Evolutionary conservation across 2,113 vertebrate species (phyloP).

Genomic region (Thunnus maccoyii): DNA sequence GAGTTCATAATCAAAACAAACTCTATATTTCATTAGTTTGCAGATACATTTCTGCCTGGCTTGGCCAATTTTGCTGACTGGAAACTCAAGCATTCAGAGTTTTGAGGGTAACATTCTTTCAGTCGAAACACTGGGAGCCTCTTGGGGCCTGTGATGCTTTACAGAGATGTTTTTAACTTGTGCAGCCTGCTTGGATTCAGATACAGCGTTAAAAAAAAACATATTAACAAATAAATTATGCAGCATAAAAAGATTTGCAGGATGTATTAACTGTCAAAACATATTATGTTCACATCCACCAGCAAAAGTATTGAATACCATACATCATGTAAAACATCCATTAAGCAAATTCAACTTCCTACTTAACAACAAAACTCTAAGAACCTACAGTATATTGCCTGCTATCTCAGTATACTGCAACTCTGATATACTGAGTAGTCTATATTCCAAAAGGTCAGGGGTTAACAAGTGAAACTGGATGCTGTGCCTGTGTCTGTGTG

Average conservation of each 20-base stretch:
- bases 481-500: slow-evolving; percentile 70
- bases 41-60: slow-evolving; percentile 59
- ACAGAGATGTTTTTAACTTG: slow-evolving; percentile 47
- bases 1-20: slow-evolving; percentile 73
- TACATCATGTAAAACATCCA: slow-evolving; percentile 32
- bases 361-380: slow-evolving; percentile 14
- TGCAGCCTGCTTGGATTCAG: slow-evolving; percentile 18
- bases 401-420: slow-evolving; percentile 10
- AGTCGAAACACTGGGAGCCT: slow-evolving; percentile 61
- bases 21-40: slow-evolving; percentile 67
- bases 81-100: slow-evolving; percentile 42
- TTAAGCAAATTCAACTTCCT: slow-evolving; percentile 15
- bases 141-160: slow-evolving; percentile 47
- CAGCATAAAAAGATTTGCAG: slow-evolving; percentile 30
- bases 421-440: slow-evolving; percentile 48
- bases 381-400: neutral
- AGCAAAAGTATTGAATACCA: slow-evolving; percentile 1
- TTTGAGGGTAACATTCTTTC: slow-evolving; percentile 46
- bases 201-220: slow-evolving; percentile 9
- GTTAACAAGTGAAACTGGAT: slow-evolving; percentile 76
- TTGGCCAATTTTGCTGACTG: slow-evolving; percentile 52
- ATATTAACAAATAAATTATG: slow-evolving; percentile 59
- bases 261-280: slow-evolving; percentile 49
- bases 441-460: slow-evolving; percentile 66
- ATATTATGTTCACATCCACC: slow-evolving; percentile 40